Base-by-base conservation (phyloP, 1,140 invertebrate genomes). In the Lysiphlebus fabarum region DNA sequence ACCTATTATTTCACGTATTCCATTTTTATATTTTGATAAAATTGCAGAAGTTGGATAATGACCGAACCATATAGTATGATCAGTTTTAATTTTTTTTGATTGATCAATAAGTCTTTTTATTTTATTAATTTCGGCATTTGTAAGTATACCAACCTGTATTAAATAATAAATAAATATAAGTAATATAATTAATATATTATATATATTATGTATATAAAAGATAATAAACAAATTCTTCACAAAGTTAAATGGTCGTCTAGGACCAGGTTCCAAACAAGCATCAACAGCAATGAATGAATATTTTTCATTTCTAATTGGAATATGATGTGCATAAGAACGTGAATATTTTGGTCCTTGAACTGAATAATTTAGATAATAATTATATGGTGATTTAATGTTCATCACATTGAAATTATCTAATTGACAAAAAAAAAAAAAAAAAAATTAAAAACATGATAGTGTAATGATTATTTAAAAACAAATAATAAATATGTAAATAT, bases 1-100 rank as follows among this genome's bases (percentile, higher is more conserved):
- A 66, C 83, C 83, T 61, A 88, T 82, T 37, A 87, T 60, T 55
- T 79, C 75, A 60, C 85, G 73, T 7, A 87, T 66, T 56, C 84
- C 82, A 38, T 83, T 78, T 58, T 80, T 80, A 53, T 82, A 75
- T 14, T 87, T 80, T 1, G 86, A 80, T 12, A 92, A 74, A 63
- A 96, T 92, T 64, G 90, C 88, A 6, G 93, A 95, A 3, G 92
- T 94, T 10, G 95, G 93, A 80, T 96, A 96, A 76, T 97, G 95
- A 26, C 93, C 93, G 83, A 96, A 96, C 85, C 89, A 92, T 61
- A 94, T 79, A 11, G 87, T 88, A 64, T 86, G 86, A 71, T 85
- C 82, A 34, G 76, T 79, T 57, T 80, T 77, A 14, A 58, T 75
- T 11, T 65, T 54, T 37, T 77, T 65, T 4, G 82, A 80, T 56